phyloP scores from a whole-genome alignment of 2,797 vertebrate genomes.

The Anguilla obscura region DNA sequence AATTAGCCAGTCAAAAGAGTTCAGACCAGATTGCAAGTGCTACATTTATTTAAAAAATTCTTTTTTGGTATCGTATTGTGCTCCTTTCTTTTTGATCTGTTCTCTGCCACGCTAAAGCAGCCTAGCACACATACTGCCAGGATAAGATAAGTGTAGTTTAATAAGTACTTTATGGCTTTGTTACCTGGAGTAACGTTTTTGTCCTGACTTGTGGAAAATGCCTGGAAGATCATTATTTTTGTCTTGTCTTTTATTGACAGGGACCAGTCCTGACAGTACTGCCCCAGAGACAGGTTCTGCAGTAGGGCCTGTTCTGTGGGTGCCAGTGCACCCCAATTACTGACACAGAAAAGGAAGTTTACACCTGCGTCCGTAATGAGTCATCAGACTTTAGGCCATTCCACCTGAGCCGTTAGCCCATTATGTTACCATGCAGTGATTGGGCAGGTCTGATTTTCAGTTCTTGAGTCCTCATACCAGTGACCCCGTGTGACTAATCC shows the following conservation, averaged over 20 bases:
- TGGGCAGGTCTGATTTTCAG: not conserved
- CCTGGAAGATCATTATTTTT: not conserved
- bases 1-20: not conserved
- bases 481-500: not conserved
- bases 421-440: not conserved
- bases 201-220: not conserved
- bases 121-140: not conserved
- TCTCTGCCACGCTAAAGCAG: not conserved
- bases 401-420: not conserved
- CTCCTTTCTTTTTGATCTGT: not conserved
- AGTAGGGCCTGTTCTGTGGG: not conserved
- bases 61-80: not conserved
- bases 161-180: not conserved
- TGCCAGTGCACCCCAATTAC: not conserved
- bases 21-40: not conserved
- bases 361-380: not conserved
- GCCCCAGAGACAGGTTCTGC: not conserved
- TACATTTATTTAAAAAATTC: not conserved
- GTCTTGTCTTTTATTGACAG: not conserved
- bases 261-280: no score
- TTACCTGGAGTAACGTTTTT: not conserved
- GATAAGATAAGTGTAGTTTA: no score
- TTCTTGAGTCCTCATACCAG: no score
- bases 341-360: not conserved
- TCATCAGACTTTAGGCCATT: not conserved